Conservation (phyloP, 2,113 vertebrate genomes). For the Hylia prasina region DNA sequence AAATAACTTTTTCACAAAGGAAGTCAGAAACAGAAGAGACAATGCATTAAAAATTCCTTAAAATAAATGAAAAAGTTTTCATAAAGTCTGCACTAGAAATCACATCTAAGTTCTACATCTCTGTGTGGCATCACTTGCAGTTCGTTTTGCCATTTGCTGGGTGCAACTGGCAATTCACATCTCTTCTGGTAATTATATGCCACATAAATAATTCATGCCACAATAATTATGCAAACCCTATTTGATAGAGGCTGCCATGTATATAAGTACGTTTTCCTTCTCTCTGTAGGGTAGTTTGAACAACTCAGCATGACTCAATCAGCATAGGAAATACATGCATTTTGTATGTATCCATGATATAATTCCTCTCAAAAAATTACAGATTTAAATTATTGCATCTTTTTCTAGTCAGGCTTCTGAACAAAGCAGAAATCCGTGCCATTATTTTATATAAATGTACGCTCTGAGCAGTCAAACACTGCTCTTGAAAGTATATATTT, state of each 20-base stretch:
- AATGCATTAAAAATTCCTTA: neutral
- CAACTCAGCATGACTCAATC: neutral
- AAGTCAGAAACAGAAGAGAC: neutral
- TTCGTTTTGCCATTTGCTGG: neutral
- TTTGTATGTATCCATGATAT: neutral
- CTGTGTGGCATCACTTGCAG: neutral
- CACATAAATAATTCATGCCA: neutral
- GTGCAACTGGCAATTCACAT: neutral
- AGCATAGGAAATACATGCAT: neutral
- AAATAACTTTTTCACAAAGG: neutral
- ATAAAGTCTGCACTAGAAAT: neutral
- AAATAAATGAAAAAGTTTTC: neutral
- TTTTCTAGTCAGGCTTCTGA: neutral
- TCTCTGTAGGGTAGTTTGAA: neutral
- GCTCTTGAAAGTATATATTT: neutral
- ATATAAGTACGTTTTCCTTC: neutral
- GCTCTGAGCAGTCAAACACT: neutral
- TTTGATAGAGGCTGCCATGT: neutral
- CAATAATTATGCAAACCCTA: neutral
- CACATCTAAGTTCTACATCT: neutral
- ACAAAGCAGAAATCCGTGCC: neutral
- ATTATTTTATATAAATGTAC: neutral
- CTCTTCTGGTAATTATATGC: neutral
- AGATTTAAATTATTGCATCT: neutral
- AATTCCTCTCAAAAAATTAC: neutral